Conservation (phyloP, 1,140 invertebrate genomes). For the Solen grandis region DNA sequence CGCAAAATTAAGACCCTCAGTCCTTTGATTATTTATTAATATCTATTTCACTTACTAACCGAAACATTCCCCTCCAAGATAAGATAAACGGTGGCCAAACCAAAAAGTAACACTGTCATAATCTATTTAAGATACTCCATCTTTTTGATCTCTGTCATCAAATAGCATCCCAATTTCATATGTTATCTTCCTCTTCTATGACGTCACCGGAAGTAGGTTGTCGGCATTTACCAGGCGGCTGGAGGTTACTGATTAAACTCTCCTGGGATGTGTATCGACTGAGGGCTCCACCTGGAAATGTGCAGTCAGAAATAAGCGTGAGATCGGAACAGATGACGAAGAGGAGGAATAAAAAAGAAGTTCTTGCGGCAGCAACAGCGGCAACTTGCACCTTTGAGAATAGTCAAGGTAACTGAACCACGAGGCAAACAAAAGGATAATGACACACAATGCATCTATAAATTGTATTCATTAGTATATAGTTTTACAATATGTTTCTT, state of each 20-base stretch:
- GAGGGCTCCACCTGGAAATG: slow-evolving; percentile 20
- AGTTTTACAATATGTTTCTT: too few relatives aligned
- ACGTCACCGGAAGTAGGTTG: background rate
- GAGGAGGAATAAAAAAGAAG: background rate
- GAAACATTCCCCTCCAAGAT: too few relatives aligned
- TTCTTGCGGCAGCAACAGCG: background rate
- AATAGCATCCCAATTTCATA: background rate
- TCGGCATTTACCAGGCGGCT: background rate
- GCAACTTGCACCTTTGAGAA: background rate
- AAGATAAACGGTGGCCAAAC: too few relatives aligned
- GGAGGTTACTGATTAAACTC: slow-evolving; percentile 21
- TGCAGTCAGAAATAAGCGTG: background rate
- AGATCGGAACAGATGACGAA: too few relatives aligned
- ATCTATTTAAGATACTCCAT: too few relatives aligned
- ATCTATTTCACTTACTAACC: too few relatives aligned
- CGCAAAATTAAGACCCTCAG: too few relatives aligned
- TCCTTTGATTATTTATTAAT: too few relatives aligned
- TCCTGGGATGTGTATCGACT: slow-evolving; percentile 36
- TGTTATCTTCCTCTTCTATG: background rate
- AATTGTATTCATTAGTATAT: background rate
- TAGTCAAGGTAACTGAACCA: background rate
- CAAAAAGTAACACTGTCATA: too few relatives aligned
- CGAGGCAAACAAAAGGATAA: background rate
- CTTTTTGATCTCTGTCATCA: too few relatives aligned
- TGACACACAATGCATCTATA: background rate